Conservation (phyloP, 2,797 vertebrate genomes). For the Chrosomus eos region DNA sequence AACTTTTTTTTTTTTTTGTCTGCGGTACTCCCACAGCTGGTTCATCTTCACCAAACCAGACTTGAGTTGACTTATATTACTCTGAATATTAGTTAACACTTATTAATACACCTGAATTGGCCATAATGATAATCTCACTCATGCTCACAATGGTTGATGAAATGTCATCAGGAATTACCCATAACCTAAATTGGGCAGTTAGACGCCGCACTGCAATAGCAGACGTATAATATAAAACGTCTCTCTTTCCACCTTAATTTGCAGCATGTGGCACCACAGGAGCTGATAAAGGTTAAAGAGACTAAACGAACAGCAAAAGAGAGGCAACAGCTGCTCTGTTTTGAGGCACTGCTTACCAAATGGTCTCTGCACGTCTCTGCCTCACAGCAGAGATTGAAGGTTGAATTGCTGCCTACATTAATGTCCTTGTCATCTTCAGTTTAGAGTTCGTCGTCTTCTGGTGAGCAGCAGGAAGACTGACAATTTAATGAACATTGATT, state of each 20-base stretch:
- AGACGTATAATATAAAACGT: background rate
- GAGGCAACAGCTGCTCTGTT: conserved; percentile 2
- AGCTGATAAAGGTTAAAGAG: conserved; percentile 23
- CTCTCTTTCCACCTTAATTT: conserved; percentile 14
- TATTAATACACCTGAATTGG: background rate
- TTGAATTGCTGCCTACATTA: conserved; percentile 31
- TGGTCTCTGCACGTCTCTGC: conserved; percentile 8
- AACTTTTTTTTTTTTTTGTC: background rate
- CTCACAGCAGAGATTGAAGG: conserved; percentile 16
- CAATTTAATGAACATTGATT: conserved; percentile 67
- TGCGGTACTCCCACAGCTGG: background rate
- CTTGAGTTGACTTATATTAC: background rate
- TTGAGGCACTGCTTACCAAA: conserved; percentile 10
- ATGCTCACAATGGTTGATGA: background rate
- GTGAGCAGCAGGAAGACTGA: conserved; percentile 44
- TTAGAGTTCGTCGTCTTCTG: conserved; percentile 33
- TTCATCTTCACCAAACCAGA: background rate
- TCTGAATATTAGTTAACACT: background rate
- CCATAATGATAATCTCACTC: background rate
- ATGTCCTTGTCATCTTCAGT: conserved; percentile 49
- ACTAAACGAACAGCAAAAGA: conserved; percentile 2
- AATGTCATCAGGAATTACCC: background rate
- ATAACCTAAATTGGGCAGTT: conserved; percentile 2
- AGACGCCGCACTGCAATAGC: background rate
- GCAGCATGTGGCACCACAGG: conserved; percentile 11